Evolutionary conservation across 2,888 invertebrate species (phyloP), one percentile per base, ranked within the genome.

Genomic region (Lomographa bimaculata): DNA sequence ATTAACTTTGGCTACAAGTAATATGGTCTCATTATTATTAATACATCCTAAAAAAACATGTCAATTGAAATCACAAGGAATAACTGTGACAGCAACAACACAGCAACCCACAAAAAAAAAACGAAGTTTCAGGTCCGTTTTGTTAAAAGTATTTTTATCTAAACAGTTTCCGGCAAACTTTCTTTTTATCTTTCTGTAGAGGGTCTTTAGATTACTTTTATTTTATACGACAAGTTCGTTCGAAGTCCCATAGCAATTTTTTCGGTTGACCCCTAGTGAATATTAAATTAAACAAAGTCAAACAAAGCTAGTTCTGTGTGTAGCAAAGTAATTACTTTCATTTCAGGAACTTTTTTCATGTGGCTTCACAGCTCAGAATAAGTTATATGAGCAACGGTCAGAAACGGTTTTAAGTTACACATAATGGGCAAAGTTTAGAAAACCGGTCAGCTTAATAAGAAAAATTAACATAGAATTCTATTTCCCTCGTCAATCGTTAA

Each of bases 181-280:
- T 39, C 41, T 27, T 43, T 54, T 51, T 46, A 51, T 54, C 39
- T 47, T 50, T 41, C 45, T 38, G 33, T 35, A 27, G 46, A 51
- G 54, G 38, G 40, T 39, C 48, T 33, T 51, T 39, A 46, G 41
- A 49, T 51, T 49, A 49, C 47, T 49, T 47, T 49, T 47, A 51
- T 47, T 54, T 54, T 54, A 54, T 51, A 44, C 49, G 36, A 33
- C 35, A 50, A 54, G 45, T 54, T 54, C 24, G 36, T 46, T 37
- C 20, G 32, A 36, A 36, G 47, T 54, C 54, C 51, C 54, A 44
- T 28, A 51, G 54, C 54, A 50, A 54, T 51, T 51, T 47, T 42
- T 54, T 44, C 37, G 46, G 48, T 43, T 51, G 46, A 49, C 49
- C 51, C 50, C 41, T 35, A 49, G 49, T 36, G 49, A 42, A 49